Conservation (phyloP, 2,113 vertebrate species). For the Mirza zaza region DNA sequence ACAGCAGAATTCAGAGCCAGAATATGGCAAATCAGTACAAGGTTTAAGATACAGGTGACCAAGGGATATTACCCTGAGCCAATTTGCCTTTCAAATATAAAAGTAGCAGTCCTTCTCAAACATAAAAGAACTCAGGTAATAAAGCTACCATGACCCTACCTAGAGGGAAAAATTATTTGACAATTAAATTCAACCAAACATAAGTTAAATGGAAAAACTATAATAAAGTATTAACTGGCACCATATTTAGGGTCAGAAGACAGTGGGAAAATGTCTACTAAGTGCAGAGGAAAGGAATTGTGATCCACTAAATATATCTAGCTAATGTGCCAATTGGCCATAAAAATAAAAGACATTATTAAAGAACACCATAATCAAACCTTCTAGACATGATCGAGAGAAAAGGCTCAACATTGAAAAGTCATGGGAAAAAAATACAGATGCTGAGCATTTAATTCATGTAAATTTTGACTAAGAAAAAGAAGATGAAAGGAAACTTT, state of each 20-base stretch:
- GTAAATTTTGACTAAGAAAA: neutral
- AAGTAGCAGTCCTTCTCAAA: neutral
- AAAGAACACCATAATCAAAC: neutral
- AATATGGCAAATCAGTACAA: neutral
- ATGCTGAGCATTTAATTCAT: neutral
- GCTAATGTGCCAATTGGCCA: neutral
- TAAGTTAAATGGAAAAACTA: neutral
- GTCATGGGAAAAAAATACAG: neutral
- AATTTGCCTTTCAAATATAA: neutral
- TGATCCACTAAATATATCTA: neutral
- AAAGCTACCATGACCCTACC: neutral
- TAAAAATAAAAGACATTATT: neutral
- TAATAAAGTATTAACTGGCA: neutral
- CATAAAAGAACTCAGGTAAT: neutral
- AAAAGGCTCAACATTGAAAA: neutral
- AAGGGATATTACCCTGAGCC: neutral
- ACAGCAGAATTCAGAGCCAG: neutral
- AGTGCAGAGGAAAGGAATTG: neutral
- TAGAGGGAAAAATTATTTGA: neutral
- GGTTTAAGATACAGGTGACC: neutral
- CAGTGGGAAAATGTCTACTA: neutral
- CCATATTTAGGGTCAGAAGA: neutral
- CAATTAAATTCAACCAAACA: neutral
- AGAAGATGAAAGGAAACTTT: neutral
- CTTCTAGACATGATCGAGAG: neutral